Evolutionary conservation across 2,797 vertebrate genomes (phyloP).

Genomic region (Myripristis jacobus): DNA sequence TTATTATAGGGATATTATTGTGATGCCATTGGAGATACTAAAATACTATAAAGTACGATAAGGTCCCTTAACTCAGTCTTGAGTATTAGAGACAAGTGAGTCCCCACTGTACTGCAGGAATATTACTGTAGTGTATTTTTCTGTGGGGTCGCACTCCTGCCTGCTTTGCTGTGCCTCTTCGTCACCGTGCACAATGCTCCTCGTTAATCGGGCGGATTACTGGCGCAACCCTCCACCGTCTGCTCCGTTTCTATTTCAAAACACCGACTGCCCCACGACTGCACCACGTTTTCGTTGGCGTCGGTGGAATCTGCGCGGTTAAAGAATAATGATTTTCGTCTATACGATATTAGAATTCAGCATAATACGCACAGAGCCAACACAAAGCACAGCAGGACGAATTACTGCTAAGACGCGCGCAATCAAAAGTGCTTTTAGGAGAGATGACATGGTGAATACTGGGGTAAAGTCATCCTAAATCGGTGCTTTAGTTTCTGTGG

Average conservation of each 20-base stretch:
- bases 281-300: slow-evolving; percentile 1
- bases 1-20: no score
- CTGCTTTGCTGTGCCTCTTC: slow-evolving; percentile 41
- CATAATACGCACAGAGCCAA: slow-evolving; percentile 24
- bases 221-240: slow-evolving; percentile 71
- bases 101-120: slow-evolving; percentile 14
- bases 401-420: slow-evolving; percentile 31
- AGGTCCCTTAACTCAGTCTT: slow-evolving; percentile 9
- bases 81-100: not conserved
- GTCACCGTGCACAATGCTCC: slow-evolving; percentile 58
- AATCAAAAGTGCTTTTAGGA: slow-evolving; percentile 38
- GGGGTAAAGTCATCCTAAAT: slow-evolving; percentile 46
- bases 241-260: slow-evolving; percentile 74
- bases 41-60: slow-evolving; percentile 1
- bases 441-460: slow-evolving; percentile 25
- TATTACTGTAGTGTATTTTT: slow-evolving; percentile 10
- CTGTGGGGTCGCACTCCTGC: slow-evolving; percentile 16
- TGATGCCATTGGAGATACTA: no score
- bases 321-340: not conserved
- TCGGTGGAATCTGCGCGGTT: not conserved
- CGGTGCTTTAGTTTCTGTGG: slow-evolving; percentile 53
- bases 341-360: not conserved
- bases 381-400: slow-evolving; percentile 6
- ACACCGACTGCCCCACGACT: slow-evolving; percentile 44
- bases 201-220: slow-evolving; percentile 80